phyloP scores from a whole-genome alignment of 2,797 vertebrate genomes.

The Prionace glauca region DNA sequence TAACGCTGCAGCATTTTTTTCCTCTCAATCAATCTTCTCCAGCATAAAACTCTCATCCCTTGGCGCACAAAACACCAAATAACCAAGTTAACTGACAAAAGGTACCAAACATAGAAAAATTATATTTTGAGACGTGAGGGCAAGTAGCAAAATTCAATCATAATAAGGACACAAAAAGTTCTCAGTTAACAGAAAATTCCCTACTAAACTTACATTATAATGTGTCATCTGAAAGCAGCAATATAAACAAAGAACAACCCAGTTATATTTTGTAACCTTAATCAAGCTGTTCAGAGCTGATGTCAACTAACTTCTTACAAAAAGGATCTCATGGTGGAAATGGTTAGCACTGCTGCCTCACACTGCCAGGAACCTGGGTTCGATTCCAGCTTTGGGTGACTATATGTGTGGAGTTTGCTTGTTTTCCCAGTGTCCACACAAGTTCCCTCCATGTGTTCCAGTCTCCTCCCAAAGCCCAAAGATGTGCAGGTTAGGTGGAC shows the following conservation, averaged over 20 bases:
- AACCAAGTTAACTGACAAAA: not conserved
- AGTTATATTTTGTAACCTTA: not conserved
- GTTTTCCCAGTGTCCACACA: too few species aligned
- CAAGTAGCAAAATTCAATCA: not conserved
- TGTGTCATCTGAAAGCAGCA: not conserved
- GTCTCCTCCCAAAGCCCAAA: too few species aligned
- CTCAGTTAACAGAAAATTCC: not conserved
- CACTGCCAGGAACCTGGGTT: too few species aligned
- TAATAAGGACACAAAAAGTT: not conserved
- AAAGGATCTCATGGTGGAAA: not conserved
- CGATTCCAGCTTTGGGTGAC: too few species aligned
- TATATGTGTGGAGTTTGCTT: too few species aligned
- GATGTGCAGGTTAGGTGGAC: too few species aligned
- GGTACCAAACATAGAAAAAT: not conserved
- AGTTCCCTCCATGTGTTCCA: too few species aligned
- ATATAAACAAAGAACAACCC: not conserved
- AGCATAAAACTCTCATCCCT: slow-evolving; percentile 45
- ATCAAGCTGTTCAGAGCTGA: not conserved
- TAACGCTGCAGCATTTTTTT: not conserved
- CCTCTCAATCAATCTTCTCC: slow-evolving; percentile 49
- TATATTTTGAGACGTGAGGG: not conserved
- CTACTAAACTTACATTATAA: not conserved
- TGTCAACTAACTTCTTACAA: not conserved
- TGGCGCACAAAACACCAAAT: not conserved
- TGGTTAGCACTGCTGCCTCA: too few species aligned